Evolutionary conservation across 2,888 invertebrate species (phyloP).

Genomic region (Labia minor): DNA sequence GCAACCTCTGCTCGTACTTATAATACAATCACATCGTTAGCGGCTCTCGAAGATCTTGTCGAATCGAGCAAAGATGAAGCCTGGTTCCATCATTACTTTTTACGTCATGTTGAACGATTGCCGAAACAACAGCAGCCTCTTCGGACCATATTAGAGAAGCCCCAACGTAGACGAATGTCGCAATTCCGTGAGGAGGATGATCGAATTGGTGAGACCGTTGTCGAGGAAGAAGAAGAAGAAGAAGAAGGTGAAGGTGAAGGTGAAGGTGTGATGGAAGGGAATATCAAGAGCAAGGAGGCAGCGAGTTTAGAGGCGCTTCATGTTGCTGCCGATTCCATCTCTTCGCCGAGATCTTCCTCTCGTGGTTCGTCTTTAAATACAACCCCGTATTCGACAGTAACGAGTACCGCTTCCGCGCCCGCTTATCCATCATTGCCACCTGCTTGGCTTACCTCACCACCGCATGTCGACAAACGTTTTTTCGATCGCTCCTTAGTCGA

Average conservation of each 20-base stretch:
- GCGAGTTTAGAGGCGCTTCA: no score
- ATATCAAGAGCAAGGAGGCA: slow-evolving; percentile 16
- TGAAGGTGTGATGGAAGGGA: slow-evolving; percentile 15
- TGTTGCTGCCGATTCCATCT: slow-evolving; percentile 22
- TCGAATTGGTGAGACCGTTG: slow-evolving; percentile 48
- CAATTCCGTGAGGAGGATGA: slow-evolving; percentile 67
- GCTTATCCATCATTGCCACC: slow-evolving; percentile 29
- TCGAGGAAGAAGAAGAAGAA: slow-evolving; percentile 25
- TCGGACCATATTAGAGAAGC: slow-evolving; percentile 27
- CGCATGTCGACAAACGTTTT: slow-evolving; percentile 67
- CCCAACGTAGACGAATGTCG: slow-evolving; percentile 52
- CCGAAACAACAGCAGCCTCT: slow-evolving; percentile 45
- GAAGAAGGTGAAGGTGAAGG: slow-evolving; percentile 18
- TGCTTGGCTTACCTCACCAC: slow-evolving; percentile 42
- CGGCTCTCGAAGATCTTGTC: slow-evolving; percentile 56
- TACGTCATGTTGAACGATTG: slow-evolving; percentile 59
- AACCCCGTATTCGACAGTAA: slow-evolving; percentile 30
- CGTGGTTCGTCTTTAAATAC: background rate
- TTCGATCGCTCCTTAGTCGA: slow-evolving; percentile 73
- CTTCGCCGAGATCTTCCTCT: slow-evolving; percentile 27
- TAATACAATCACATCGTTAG: slow-evolving; percentile 56
- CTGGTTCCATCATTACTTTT: slow-evolving; percentile 59
- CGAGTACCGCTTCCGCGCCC: slow-evolving; percentile 32
- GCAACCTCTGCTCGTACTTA: slow-evolving; percentile 55
- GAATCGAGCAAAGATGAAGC: slow-evolving; percentile 36